phyloP scores from a whole-genome alignment of 2,888 invertebrate genomes.

The Epistrophe grossulariae region DNA sequence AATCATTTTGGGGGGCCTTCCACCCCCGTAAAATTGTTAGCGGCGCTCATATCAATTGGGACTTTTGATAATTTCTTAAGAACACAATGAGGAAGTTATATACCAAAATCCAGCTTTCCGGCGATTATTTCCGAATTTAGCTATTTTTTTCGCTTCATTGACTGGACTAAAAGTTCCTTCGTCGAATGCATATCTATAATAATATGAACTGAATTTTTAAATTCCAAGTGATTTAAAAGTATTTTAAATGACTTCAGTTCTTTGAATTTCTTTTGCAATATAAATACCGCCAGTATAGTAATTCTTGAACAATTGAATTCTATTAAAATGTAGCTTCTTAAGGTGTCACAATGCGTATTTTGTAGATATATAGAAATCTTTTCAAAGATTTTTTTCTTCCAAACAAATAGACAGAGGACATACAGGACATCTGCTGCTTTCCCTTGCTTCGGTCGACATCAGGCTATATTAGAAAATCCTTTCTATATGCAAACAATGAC shows the following conservation, averaged over 20 bases:
- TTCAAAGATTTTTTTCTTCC: slow-evolving; percentile 4
- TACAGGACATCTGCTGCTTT: slow-evolving; percentile 62
- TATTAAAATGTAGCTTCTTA: slow-evolving; percentile 64
- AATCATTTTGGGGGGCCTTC: no score
- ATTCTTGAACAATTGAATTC: slow-evolving; percentile 57
- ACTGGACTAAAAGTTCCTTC: no score
- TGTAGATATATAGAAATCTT: neutral
- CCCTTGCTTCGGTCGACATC: neutral
- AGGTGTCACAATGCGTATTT: slow-evolving; percentile 49
- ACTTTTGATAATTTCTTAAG: no score
- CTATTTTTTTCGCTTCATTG: no score
- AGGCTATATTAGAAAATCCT: slow-evolving; percentile 32
- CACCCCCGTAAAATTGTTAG: no score
- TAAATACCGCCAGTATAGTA: slow-evolving; percentile 37
- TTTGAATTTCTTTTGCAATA: slow-evolving; percentile 2
- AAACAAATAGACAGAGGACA: neutral
- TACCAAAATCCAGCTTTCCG: no score
- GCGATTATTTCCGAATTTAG: no score
- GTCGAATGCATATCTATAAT: no score
- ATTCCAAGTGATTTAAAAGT: neutral
- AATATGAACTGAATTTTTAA: neutral
- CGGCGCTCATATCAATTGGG: no score
- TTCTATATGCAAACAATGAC: slow-evolving; percentile 63
- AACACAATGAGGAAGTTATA: no score
- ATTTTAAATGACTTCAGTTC: neutral